Evolutionary conservation across 2,797 vertebrate genomes (phyloP).

Genomic region (Pangasius djambal): DNA sequence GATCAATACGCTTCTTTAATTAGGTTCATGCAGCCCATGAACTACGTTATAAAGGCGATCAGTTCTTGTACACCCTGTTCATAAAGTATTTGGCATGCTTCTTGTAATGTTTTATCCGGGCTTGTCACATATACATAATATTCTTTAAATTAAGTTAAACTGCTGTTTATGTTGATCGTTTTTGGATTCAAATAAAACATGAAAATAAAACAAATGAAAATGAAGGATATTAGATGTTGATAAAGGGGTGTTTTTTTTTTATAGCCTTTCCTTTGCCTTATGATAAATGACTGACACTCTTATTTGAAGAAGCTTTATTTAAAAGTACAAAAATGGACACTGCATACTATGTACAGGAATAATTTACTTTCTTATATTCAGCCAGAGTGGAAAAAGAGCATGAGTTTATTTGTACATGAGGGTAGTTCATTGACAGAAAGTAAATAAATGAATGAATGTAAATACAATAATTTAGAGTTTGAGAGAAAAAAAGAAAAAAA

Average conservation of each 20-base stretch:
- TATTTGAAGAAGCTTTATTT: conserved; percentile 84
- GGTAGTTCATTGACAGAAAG: conserved; percentile 80
- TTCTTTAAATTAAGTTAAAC: not conserved
- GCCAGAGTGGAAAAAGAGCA: conserved; percentile 71
- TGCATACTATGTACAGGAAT: conserved; percentile 87
- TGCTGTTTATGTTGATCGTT: not conserved
- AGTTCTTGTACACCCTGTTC: not conserved
- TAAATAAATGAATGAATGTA: conserved; percentile 76
- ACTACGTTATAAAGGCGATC: not conserved
- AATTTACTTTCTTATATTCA: conserved; percentile 86
- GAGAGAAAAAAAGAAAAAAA: conserved; percentile 57
- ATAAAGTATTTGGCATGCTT: not conserved
- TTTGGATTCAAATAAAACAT: not conserved
- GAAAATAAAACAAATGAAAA: not conserved
- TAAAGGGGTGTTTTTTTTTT: not conserved
- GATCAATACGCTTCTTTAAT: not conserved
- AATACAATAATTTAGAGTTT: conserved; percentile 93
- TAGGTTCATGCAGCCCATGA: not conserved
- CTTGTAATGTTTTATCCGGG: not conserved
- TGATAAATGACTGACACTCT: not conserved
- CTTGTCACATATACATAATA: not conserved
- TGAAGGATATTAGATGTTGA: not conserved
- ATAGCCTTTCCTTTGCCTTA: not conserved
- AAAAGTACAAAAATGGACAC: conserved; percentile 90
- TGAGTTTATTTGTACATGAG: conserved; percentile 76